Percentiles rank a stretch among this genome's conserved stretches.
Conservation (phyloP, 2,797 vertebrate species). For the Tachyglossus aculeatus region DNA sequence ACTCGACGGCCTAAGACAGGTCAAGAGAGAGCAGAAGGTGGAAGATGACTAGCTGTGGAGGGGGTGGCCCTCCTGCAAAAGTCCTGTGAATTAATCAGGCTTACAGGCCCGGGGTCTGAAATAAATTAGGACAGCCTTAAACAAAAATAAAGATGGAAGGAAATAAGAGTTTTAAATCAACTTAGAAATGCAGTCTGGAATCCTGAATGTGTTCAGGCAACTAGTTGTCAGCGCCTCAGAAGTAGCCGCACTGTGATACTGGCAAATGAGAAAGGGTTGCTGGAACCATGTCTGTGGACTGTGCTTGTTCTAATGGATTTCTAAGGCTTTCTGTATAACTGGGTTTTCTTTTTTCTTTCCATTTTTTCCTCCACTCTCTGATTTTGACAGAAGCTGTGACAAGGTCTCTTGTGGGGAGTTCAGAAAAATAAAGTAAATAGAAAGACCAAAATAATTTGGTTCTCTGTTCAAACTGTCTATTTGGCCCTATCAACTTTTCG, state of each 20-base stretch:
- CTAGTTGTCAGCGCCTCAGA: too few species aligned
- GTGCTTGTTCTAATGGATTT: not conserved
- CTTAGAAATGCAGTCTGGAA: too few species aligned
- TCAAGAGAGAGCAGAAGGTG: too few species aligned
- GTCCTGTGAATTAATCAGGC: too few species aligned
- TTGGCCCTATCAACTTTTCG: not conserved
- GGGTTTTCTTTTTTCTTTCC: not conserved
- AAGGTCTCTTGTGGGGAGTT: conserved; percentile 22
- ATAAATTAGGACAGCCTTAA: too few species aligned
- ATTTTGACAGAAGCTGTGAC: not conserved
- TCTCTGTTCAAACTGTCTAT: not conserved
- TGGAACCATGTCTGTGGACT: not conserved
- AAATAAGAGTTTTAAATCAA: too few species aligned
- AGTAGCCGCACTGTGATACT: not conserved
- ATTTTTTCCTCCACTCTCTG: not conserved
- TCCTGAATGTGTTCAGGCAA: too few species aligned
- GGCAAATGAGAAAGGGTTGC: not conserved
- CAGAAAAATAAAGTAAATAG: not conserved
- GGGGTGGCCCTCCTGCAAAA: too few species aligned
- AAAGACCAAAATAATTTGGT: conserved; percentile 23
- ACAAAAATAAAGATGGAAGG: too few species aligned
- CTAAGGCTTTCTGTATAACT: conserved; percentile 3
- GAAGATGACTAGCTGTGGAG: too few species aligned
- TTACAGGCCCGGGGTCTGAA: too few species aligned
- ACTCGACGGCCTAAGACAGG: too few species aligned